phyloP scores from a whole-genome alignment of 2,888 invertebrate genomes.

The Macrosoma leucophasiata region DNA sequence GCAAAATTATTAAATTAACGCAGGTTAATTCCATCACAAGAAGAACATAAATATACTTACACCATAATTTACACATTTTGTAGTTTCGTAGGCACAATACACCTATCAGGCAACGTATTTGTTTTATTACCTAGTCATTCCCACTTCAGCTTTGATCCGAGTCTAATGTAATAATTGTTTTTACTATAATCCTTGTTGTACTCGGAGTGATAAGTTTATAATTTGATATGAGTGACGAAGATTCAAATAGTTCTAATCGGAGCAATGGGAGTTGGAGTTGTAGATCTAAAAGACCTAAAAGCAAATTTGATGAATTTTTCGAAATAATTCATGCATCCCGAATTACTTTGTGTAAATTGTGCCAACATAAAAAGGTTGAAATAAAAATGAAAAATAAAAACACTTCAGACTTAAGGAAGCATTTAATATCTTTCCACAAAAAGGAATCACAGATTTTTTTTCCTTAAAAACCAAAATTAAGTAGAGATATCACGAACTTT shows the following conservation, averaged over 20 bases:
- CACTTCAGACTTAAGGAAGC: slow-evolving; percentile 25
- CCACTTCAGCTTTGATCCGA: slow-evolving; percentile 12
- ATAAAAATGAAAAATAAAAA: slow-evolving; percentile 27
- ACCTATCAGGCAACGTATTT: no score
- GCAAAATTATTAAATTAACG: no score
- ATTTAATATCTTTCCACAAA: slow-evolving; percentile 24
- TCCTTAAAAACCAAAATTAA: slow-evolving; percentile 24
- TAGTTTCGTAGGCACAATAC: no score
- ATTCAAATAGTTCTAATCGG: slow-evolving; percentile 23
- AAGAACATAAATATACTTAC: no score
- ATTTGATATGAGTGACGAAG: slow-evolving; percentile 24
- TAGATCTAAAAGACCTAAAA: no score
- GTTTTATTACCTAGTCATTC: slow-evolving; percentile 11
- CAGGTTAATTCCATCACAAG: no score
- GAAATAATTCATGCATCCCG: slow-evolving; percentile 25
- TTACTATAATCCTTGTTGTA: slow-evolving; percentile 15
- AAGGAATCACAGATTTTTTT: slow-evolving; percentile 25
- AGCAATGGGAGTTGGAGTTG: slow-evolving; percentile 19
- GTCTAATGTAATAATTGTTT: slow-evolving; percentile 17
- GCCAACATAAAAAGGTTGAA: slow-evolving; percentile 26
- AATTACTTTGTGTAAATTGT: slow-evolving; percentile 25
- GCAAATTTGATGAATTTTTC: slow-evolving; percentile 21
- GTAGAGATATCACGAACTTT: no score
- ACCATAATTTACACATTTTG: no score
- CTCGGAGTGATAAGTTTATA: slow-evolving; percentile 15